Conservation (phyloP, 2,888 invertebrate genomes). For the Pilophorus perplexus region DNA sequence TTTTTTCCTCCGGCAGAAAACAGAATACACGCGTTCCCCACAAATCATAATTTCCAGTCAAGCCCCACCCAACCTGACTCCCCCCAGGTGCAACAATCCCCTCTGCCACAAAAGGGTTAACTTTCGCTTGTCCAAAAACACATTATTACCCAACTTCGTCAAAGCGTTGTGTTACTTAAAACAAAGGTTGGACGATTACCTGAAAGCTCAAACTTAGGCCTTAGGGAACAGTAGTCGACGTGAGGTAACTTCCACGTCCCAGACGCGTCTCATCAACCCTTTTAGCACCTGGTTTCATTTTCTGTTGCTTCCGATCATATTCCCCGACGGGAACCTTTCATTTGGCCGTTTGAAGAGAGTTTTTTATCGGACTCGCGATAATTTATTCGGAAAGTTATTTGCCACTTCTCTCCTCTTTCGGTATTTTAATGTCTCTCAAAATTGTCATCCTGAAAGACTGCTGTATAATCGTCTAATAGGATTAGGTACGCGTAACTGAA, state of each 20-base stretch:
- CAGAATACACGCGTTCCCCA: neutral
- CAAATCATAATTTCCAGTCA: neutral
- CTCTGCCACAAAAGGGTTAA: no score
- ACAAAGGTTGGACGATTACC: constrained; percentile 13
- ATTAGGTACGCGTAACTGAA: no score
- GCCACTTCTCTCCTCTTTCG: no score
- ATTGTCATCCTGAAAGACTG: neutral
- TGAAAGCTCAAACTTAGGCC: no score
- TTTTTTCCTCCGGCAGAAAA: no score
- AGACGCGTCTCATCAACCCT: no score
- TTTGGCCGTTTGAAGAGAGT: neutral
- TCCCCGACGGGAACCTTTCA: no score
- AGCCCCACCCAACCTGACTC: neutral
- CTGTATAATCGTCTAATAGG: no score
- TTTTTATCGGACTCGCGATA: constrained; percentile 1
- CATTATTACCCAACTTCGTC: constrained; percentile 15
- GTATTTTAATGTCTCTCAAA: no score
- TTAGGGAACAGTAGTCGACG: no score
- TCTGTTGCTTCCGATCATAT: neutral
- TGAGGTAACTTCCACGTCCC: no score
- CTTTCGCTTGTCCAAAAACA: constrained; percentile 11
- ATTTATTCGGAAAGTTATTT: neutral
- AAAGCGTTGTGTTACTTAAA: no score
- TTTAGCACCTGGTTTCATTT: constrained; percentile 15
- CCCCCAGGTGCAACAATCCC: neutral